A percentile compares a stretch with the other conserved stretches of the same genome.
Conservation (phyloP, 2,888 invertebrate genomes). For the Tanytarsus gracilentus region DNA sequence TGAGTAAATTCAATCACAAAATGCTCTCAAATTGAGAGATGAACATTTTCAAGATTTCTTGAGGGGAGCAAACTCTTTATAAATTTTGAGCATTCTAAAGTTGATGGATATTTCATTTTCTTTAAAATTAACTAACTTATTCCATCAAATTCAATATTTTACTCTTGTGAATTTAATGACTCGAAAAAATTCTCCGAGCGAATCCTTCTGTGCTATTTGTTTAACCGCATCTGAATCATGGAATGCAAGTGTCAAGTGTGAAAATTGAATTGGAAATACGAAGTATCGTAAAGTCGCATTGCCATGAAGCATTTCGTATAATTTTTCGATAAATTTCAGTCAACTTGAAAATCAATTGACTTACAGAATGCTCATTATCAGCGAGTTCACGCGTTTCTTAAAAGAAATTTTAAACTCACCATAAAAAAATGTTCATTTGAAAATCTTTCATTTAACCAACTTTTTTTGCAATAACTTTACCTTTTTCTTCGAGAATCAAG, state of each 20-base stretch:
- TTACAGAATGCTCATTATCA: neutral
- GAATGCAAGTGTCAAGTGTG: slow-evolving; percentile 1
- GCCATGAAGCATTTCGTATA: slow-evolving; percentile 28
- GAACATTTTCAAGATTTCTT: too few relatives aligned
- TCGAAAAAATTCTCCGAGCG: slow-evolving; percentile 11
- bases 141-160: slow-evolving; percentile 24
- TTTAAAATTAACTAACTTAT: too few relatives aligned
- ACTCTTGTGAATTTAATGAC: slow-evolving; percentile 29
- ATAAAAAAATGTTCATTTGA: neutral
- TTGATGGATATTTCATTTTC: too few relatives aligned
- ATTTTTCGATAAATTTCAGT: slow-evolving; percentile 26
- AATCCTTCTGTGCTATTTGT: neutral
- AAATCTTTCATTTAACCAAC: too few relatives aligned
- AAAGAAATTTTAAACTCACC: neutral
- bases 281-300: slow-evolving; percentile 19
- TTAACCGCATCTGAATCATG: neutral
- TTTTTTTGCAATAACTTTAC: too few relatives aligned
- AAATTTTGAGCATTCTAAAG: too few relatives aligned
- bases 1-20: too few relatives aligned
- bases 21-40: too few relatives aligned
- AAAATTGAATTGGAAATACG: slow-evolving; percentile 21
- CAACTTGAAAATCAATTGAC: slow-evolving; percentile 11
- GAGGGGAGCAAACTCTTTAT: too few relatives aligned
- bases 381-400: neutral
- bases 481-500: too few relatives aligned